Evolutionary conservation across 2,888 invertebrate species (phyloP).

Genomic region (Oscheius myriophilus): DNA sequence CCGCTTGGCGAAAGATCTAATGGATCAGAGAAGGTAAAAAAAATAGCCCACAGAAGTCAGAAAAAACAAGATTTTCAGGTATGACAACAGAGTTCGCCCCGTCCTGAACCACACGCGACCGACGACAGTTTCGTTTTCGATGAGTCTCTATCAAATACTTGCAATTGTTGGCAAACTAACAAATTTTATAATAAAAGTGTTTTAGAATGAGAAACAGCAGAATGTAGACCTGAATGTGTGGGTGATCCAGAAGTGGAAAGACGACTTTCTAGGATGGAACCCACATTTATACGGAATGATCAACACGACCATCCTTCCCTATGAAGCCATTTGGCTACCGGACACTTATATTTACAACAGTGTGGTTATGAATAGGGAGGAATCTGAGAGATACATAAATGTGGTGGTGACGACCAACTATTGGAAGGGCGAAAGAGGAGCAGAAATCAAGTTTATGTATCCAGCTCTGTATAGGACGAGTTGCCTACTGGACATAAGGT

Average conservation of each 20-base stretch:
- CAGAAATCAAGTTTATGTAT: conserved; percentile 69
- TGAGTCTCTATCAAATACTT: conserved; percentile 68
- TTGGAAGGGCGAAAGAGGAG: conserved; percentile 64
- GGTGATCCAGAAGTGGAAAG: conserved; percentile 70
- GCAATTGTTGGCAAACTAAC: conserved; percentile 55
- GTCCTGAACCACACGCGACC: conserved; percentile 62
- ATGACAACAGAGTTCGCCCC: conserved; percentile 66
- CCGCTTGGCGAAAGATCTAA: conserved; percentile 67
- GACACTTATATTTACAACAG: conserved; percentile 66
- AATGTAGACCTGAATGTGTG: conserved; percentile 69
- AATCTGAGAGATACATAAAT: conserved; percentile 68
- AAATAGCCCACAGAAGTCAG: conserved; percentile 10
- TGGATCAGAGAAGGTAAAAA: conserved; percentile 61
- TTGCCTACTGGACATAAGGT: conserved; percentile 66
- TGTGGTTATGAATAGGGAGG: conserved; percentile 69
- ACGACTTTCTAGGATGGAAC: conserved; percentile 69
- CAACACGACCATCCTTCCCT: conserved; percentile 68
- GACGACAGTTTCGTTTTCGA: conserved; percentile 64
- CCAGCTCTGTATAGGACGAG: conserved; percentile 68
- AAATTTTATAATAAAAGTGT: neutral
- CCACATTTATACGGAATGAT: conserved; percentile 66
- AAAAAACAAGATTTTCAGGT: conserved; percentile 39
- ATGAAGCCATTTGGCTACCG: conserved; percentile 66
- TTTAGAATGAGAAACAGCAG: conserved; percentile 69
- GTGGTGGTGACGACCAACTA: conserved; percentile 67